Conservation (phyloP, 2,113 vertebrate species). For the Grus americana region DNA sequence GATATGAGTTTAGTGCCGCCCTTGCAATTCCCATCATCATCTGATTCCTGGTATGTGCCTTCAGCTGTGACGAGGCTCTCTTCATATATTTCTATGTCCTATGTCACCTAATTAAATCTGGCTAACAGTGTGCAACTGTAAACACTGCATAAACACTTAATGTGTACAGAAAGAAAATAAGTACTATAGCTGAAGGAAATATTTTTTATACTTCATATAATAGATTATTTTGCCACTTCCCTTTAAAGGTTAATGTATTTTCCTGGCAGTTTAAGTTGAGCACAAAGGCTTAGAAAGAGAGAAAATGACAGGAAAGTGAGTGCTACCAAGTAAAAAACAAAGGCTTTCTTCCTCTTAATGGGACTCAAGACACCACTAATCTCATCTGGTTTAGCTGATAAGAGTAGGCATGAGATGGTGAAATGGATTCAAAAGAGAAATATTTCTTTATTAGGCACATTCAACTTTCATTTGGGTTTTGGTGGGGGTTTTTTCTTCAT, state of each 20-base stretch:
- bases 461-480: neutral
- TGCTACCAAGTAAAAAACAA: conserved; percentile 10
- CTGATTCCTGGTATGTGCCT: neutral
- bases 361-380: conserved; percentile 39
- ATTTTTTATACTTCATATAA: neutral
- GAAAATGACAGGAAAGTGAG: conserved; percentile 27
- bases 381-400: conserved; percentile 47
- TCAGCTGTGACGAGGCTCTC: neutral
- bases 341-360: conserved; percentile 2
- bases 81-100: neutral
- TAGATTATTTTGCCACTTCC: neutral
- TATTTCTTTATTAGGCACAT: neutral
- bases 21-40: neutral
- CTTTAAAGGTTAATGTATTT: conserved; percentile 61
- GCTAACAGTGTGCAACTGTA: neutral
- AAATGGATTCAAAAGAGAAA: conserved; percentile 19
- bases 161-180: neutral
- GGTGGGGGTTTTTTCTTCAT: neutral
- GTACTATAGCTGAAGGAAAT: neutral
- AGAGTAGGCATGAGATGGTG: neutral
- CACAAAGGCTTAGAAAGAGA: conserved; percentile 21
- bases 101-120: neutral
- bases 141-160: neutral
- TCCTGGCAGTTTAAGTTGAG: neutral
- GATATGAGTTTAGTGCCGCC: neutral